Percentiles rank a stretch among this genome's conserved stretches.
Conservation (phyloP, 1,140 invertebrate species). For the Chironomus tepperi region DNA sequence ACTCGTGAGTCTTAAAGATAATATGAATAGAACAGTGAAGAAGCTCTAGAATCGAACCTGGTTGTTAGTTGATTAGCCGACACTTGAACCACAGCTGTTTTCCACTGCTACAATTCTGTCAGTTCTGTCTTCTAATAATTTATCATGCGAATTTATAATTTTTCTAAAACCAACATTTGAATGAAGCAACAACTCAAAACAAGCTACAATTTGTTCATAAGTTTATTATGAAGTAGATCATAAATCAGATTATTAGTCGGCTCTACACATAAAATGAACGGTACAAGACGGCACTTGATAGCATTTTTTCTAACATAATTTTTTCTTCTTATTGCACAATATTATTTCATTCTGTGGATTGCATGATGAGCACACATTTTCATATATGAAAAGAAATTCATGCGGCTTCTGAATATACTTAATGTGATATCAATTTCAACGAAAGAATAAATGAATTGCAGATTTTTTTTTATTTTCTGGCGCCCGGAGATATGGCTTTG, state of each 20-base stretch:
- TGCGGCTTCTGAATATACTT: slow-evolving; percentile 5
- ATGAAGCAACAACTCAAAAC: no score
- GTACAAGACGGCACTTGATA: neutral
- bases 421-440: slow-evolving; percentile 14
- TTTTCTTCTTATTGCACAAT: no score
- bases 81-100: no score
- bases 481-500: slow-evolving; percentile 5
- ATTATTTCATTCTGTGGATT: neutral
- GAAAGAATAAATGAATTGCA: neutral
- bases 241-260: slow-evolving; percentile 13
- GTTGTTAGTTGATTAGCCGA: no score
- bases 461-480: neutral
- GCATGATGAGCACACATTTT: slow-evolving; percentile 6
- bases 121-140: no score
- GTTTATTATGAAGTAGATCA: slow-evolving; percentile 9
- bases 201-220: neutral
- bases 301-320: neutral
- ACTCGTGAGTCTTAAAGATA: no score
- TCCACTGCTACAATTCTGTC: no score
- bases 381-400: neutral
- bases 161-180: no score
- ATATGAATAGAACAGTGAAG: no score
- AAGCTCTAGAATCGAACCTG: no score
- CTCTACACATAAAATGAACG: neutral
- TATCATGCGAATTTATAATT: no score